Percentiles rank a stretch among this genome's conserved stretches.
phyloP scores from a whole-genome alignment of 2,797 vertebrate species.

The Triplophysa bombifrons region DNA sequence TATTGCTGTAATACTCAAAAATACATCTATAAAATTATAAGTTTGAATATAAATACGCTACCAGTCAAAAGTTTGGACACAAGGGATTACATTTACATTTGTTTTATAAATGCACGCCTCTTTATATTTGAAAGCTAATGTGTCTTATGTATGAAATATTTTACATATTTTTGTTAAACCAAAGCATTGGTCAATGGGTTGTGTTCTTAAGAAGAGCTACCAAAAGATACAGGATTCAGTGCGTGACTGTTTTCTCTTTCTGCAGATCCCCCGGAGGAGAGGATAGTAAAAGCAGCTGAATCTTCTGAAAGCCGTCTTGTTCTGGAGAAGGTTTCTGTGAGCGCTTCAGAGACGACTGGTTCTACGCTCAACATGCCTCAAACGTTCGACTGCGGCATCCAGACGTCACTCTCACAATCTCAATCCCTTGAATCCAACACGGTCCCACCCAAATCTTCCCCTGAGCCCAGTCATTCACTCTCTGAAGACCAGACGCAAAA shows the following conservation, averaged over 20 bases:
- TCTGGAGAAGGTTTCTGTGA: constrained; percentile 14
- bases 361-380: neutral
- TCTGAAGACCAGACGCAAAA: constrained; percentile 37
- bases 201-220: neutral
- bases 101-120: too few species aligned
- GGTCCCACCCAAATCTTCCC: constrained; percentile 55
- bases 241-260: constrained; percentile 4
- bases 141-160: too few species aligned
- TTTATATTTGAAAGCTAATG: too few species aligned
- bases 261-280: constrained; percentile 21
- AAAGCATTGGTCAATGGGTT: neutral
- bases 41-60: too few species aligned
- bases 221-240: neutral
- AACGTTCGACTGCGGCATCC: constrained; percentile 28
- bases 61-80: too few species aligned
- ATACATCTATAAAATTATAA: too few species aligned
- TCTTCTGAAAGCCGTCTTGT: constrained; percentile 16
- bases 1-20: too few species aligned
- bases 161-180: too few species aligned
- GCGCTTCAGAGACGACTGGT: neutral
- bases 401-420: constrained; percentile 30
- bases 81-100: too few species aligned
- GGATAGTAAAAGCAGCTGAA: constrained; percentile 14
- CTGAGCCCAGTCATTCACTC: constrained; percentile 53
- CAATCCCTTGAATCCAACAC: constrained; percentile 1